Conservation (phyloP, 2,888 invertebrate species). For the Cremastinae sp. region DNA sequence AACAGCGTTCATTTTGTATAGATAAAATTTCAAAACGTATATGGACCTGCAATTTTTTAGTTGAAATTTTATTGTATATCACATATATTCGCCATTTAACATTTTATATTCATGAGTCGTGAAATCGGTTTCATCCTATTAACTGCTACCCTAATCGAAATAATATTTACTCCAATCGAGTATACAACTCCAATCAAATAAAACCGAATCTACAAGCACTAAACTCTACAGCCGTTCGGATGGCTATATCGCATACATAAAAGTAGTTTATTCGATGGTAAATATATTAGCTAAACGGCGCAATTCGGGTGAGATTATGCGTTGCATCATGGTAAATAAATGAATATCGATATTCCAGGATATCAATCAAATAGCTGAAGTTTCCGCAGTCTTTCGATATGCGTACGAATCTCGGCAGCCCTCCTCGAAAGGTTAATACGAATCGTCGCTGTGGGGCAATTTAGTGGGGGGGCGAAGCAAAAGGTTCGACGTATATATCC, state of each 20-base stretch:
- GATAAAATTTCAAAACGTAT: too few species aligned
- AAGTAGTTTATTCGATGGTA: conserved; percentile 9
- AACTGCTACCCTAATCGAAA: neutral
- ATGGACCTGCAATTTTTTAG: too few species aligned
- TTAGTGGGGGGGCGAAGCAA: conserved; percentile 41
- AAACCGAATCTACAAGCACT: neutral
- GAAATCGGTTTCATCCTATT: neutral
- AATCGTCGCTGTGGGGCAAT: conserved; percentile 43
- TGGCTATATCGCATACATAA: neutral
- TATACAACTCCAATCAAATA: conserved; percentile 8
- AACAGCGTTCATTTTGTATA: too few species aligned
- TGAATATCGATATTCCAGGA: conserved; percentile 48
- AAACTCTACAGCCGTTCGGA: conserved; percentile 4
- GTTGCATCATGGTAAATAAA: conserved; percentile 53
- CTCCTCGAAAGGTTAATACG: conserved; percentile 38
- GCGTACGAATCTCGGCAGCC: conserved; percentile 40
- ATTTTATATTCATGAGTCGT: too few species aligned
- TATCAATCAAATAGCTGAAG: conserved; percentile 41
- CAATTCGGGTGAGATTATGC: conserved; percentile 27
- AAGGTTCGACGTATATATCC: conserved; percentile 51
- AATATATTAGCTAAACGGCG: conserved; percentile 7
- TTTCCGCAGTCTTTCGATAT: conserved; percentile 54
- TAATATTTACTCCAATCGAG: neutral
- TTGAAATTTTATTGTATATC: too few species aligned
- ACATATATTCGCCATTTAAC: too few species aligned